These are phyloP conservation scores for Xestia rhomboidea DNA, from an alignment of 2,888 invertebrate genomes.

Conservation along the genomic window DNA sequence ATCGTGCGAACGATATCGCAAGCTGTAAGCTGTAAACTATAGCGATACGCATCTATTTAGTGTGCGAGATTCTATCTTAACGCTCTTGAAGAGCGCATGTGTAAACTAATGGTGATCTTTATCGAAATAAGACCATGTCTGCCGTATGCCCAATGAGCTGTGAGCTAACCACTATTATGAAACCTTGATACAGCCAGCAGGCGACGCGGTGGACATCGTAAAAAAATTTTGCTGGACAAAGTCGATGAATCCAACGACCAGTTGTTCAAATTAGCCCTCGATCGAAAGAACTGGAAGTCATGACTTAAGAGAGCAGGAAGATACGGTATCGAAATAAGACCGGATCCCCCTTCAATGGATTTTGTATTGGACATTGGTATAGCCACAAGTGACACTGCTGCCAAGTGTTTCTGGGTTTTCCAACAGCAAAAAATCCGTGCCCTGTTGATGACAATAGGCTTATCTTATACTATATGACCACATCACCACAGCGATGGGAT, in stretches of 20 bases:
- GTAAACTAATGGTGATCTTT: conserved; percentile 29
- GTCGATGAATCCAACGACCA: neutral
- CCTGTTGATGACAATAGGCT: neutral
- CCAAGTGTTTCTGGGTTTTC: neutral
- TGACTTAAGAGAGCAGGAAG: neutral
- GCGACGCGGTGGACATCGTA: neutral
- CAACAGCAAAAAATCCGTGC: neutral
- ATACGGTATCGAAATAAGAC: neutral
- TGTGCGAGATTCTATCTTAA: conserved; percentile 46
- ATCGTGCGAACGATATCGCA: conserved; percentile 61
- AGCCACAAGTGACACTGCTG: neutral
- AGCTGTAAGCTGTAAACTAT: conserved; percentile 63
- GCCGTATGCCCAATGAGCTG: conserved; percentile 2
- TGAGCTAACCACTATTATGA: neutral
- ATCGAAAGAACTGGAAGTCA: neutral
- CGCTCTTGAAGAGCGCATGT: conserved; percentile 21
- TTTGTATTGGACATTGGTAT: neutral
- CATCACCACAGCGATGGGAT: neutral
- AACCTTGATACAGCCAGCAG: neutral
- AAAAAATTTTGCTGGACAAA: neutral
- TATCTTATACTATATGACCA: neutral
- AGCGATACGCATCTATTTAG: conserved; percentile 65
- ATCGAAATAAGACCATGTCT: conserved; percentile 7
- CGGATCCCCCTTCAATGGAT: neutral
- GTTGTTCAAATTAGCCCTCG: neutral